Percentiles rank a stretch among this genome's conserved stretches.
Evolutionary conservation across 2,888 invertebrate genomes (phyloP).

Genomic region (Acleris emargana): DNA sequence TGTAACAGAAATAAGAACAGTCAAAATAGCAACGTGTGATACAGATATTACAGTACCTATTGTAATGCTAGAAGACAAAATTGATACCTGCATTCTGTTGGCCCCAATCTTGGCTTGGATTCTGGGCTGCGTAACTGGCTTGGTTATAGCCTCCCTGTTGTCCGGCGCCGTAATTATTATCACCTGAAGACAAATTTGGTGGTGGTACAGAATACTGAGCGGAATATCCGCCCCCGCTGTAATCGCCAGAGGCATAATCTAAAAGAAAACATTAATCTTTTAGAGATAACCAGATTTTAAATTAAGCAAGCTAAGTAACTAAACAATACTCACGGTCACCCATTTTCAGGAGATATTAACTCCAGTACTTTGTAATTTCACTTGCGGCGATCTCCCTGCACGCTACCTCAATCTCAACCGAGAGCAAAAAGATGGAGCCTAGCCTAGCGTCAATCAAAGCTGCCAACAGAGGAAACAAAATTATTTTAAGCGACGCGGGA

Average conservation of each 20-base stretch:
- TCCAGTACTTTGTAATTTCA: slow-evolving; percentile 8
- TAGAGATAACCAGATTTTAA: slow-evolving; percentile 9
- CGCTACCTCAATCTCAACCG: slow-evolving; percentile 5
- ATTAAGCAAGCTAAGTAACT: slow-evolving; percentile 12
- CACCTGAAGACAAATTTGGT: slow-evolving; percentile 68
- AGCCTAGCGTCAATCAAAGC: neutral
- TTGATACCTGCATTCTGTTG: slow-evolving; percentile 61
- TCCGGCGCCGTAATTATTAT: slow-evolving; percentile 64
- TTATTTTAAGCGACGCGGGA: too few species aligned
- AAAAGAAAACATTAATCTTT: slow-evolving; percentile 34
- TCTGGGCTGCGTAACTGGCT: slow-evolving; percentile 61
- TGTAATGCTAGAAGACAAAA: slow-evolving; percentile 28
- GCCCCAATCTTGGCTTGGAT: slow-evolving; percentile 66
- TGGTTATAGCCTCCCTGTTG: slow-evolving; percentile 66
- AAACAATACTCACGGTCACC: slow-evolving; percentile 56
- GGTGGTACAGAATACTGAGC: slow-evolving; percentile 78
- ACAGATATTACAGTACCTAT: neutral
- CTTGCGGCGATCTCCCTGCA: slow-evolving; percentile 7
- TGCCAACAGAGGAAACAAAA: too few species aligned
- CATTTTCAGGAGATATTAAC: slow-evolving; percentile 40
- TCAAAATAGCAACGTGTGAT: slow-evolving; percentile 11
- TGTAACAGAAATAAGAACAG: neutral
- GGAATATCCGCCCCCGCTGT: slow-evolving; percentile 70
- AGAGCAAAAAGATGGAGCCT: neutral
- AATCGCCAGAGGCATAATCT: slow-evolving; percentile 69